These are phyloP conservation scores for Antedon mediterranea DNA, from an alignment of 53 echinoderm and acorn worm genomes.

Conservation along the genomic window DNA sequence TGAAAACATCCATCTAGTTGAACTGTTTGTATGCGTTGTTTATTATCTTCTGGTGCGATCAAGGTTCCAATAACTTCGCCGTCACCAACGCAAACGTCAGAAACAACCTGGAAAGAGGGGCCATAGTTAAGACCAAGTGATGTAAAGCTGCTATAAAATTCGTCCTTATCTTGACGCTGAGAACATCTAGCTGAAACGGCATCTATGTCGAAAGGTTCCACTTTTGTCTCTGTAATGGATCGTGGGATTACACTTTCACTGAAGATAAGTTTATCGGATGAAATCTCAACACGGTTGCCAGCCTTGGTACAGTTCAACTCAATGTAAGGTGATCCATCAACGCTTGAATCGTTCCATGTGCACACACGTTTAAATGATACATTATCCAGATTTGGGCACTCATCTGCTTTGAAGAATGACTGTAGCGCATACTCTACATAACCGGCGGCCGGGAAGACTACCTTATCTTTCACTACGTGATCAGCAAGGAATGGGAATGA, in stretches of 20 bases:
- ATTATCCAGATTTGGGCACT: conserved; percentile 22
- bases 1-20: conserved; percentile 69
- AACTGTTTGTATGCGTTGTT: conserved; percentile 46
- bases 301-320: no score
- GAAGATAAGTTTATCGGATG: not conserved
- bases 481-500: conserved; percentile 67
- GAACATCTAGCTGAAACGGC: conserved; percentile 19
- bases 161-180: conserved; percentile 7
- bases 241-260: not conserved
- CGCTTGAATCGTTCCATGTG: no score
- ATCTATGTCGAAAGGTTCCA: conserved; percentile 11
- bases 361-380: conserved; percentile 14
- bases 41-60: conserved; percentile 20
- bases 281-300: no score
- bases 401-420: conserved; percentile 22
- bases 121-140: conserved; percentile 45
- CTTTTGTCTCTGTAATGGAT: not conserved
- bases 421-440: conserved; percentile 54
- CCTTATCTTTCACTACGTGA: conserved; percentile 29
- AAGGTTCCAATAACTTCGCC: conserved; percentile 43
- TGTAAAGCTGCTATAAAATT: conserved; percentile 43
- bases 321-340: no score
- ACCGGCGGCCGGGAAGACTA: conserved; percentile 62
- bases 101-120: conserved; percentile 37
- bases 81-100: conserved; percentile 46